Base-by-base conservation (phyloP, 2,113 vertebrate species). In the Laticauda laticaudata region DNA sequence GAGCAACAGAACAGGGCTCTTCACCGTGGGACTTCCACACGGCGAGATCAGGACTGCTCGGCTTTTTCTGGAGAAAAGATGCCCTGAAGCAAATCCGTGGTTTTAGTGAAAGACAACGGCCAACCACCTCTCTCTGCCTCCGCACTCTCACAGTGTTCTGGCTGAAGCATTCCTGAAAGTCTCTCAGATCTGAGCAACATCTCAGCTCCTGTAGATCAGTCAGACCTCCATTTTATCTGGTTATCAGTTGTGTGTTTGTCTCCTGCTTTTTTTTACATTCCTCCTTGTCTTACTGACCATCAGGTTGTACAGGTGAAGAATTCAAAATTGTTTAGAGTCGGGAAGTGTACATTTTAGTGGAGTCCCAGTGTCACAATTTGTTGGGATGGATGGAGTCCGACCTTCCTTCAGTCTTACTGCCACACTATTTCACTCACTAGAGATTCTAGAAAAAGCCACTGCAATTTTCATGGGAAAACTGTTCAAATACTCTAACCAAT, bases 81-180 rank as follows among this genome's bases (percentile, higher is more conserved):
- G 29, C 21, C 0, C 9, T 93, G 1, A 95, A 92, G 61, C 96
- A 97, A 61, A 96, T 55, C 3, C 91, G 29, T 96, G 1, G 91
- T 96, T 24, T 43, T 96, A 75, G 97, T 97, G 57, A 94, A 95
- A 24, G 96, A 97, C 88, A 93, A 92, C 0, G 94, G 96, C 24
- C 81, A 95, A 90, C 94, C 94, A 0, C 0, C 94, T 0, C 94
- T 48, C 39, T 96, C 96, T 0, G 43, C 90, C 90, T 95, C 90
- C 0, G 89, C 86, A 97, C 92, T 0, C 85, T 97, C 0, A 39
- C 88, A 4, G 34, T 15, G 11, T 93, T 0, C 93, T 97, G 23
- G 95, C 94, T 18, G 94, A 96, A 88, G 29, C 6, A 96, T 96
- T 91, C 95, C 96, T 0, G 92, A 88, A 29, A 64, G n/a, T 2